phyloP scores from a whole-genome alignment of 2,113 vertebrate genomes.

The Paedocypris sp. region DNA sequence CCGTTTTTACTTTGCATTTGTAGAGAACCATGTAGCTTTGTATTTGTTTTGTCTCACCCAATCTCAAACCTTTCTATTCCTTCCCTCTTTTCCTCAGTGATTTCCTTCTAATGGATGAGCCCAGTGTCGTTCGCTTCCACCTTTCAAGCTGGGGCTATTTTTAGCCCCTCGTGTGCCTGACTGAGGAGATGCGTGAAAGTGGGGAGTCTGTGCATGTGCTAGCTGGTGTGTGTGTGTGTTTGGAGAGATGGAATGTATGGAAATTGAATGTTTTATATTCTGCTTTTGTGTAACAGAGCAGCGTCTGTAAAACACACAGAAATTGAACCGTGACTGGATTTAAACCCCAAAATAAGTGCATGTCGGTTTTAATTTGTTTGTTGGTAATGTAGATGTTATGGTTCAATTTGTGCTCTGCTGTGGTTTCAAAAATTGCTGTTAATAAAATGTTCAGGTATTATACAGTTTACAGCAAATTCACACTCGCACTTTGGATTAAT shows the following conservation, averaged over 20 bases:
- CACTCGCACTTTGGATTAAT: background rate
- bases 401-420: too few species aligned
- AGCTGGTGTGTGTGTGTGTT: conserved; percentile 32
- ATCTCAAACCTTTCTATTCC: conserved; percentile 20
- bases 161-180: conserved; percentile 53
- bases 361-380: too few species aligned
- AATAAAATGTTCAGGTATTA: too few species aligned
- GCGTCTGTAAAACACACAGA: background rate
- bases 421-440: too few species aligned
- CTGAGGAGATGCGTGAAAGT: conserved; percentile 50
- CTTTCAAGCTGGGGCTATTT: conserved; percentile 51
- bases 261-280: background rate
- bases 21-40: too few species aligned
- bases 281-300: background rate
- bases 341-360: too few species aligned
- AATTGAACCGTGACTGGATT: too few species aligned
- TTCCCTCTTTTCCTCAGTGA: conserved; percentile 21
- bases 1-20: too few species aligned
- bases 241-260: background rate
- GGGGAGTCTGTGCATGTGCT: conserved; percentile 30
- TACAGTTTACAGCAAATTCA: too few species aligned
- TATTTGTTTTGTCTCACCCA: background rate
- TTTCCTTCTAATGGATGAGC: conserved; percentile 29
- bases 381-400: too few species aligned
- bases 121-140: conserved; percentile 18